Base-by-base conservation (phyloP, 64 coral and sea anemone species). In the Montipora sp. region DNA sequence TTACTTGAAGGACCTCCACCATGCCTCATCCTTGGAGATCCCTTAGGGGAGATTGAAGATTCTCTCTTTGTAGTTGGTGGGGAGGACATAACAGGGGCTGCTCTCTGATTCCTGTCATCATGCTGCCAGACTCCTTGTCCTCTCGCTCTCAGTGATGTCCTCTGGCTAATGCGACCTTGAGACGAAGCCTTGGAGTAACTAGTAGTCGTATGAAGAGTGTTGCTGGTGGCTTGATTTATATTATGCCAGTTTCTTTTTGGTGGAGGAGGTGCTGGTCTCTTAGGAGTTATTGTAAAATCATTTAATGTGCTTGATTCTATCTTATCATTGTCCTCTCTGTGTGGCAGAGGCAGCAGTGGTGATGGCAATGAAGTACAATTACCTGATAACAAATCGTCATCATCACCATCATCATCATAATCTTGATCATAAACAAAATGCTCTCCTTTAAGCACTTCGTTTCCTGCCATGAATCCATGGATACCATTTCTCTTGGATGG, bases 291-390 rank as follows among this genome's bases (percentile, higher is more conserved):
- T 10, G 92, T 53, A 50, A 78, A 89, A 89, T 69, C 79, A 8
- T 75, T 77, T n/a, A 71, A 84, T 70, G 57, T 48, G 47, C 47
- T 90, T 2, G 73, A 65, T 71, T 90, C 88, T 48, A 19, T 84
- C n/a, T 48, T 77, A 48, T 77, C 47, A 69, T 94, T 47, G 36
- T 44, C 10, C 22, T 6, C 14, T 85, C 20, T 73, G 71, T n/a
- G 36, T 16, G 87, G 93, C 16, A 90, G 48, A 47, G 93, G 88
- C 10, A 94, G 19, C 23, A 94, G 7, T 23, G 93, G 93, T 36
- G 80, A 13, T 46, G 73, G 72, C 51, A 94, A 78, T n/a, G 73
- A 90, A 15, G 79, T 47, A 27, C 72, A 90, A 67, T 77, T 85
- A 47, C 44, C 83, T 21, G 82, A 90, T 70, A 90, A 19, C 2